Conservation (phyloP, 1,140 invertebrate species). For the Drosophila azteca region DNA sequence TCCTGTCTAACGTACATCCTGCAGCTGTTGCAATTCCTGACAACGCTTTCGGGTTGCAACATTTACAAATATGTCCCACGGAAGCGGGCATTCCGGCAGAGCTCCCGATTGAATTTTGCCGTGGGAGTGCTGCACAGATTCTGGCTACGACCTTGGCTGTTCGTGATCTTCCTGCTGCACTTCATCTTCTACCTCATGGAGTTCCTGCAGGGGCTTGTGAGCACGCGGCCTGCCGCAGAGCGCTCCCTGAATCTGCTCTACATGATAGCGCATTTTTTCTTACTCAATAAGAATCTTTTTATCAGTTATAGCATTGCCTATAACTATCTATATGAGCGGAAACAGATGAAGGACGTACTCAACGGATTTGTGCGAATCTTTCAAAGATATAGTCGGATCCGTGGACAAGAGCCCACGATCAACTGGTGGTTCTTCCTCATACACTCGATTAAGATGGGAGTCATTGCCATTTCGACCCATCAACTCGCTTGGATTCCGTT, state of each 20-base stretch:
- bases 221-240: background rate
- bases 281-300: slow-evolving; percentile 21
- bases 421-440: slow-evolving; percentile 38
- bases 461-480: background rate
- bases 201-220: background rate
- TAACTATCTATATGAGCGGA: slow-evolving; percentile 20
- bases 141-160: slow-evolving; percentile 49
- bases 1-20: slow-evolving; percentile 49
- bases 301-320: slow-evolving; percentile 8
- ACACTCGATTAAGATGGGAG: background rate
- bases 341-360: slow-evolving; percentile 15
- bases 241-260: slow-evolving; percentile 25
- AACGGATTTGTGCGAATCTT: slow-evolving; percentile 40
- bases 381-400: background rate
- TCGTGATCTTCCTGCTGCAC: background rate
- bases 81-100: slow-evolving; percentile 15
- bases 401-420: slow-evolving; percentile 19
- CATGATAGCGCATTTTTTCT: background rate
- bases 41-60: slow-evolving; percentile 54
- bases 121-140: slow-evolving; percentile 42
- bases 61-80: slow-evolving; percentile 34
- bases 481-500: background rate
- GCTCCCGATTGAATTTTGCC: background rate
- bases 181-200: background rate
- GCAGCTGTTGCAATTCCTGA: slow-evolving; percentile 40